These are phyloP conservation scores for Mylabris phalerata DNA, from an alignment of 1,140 invertebrate species.

Conservation along the genomic window DNA sequence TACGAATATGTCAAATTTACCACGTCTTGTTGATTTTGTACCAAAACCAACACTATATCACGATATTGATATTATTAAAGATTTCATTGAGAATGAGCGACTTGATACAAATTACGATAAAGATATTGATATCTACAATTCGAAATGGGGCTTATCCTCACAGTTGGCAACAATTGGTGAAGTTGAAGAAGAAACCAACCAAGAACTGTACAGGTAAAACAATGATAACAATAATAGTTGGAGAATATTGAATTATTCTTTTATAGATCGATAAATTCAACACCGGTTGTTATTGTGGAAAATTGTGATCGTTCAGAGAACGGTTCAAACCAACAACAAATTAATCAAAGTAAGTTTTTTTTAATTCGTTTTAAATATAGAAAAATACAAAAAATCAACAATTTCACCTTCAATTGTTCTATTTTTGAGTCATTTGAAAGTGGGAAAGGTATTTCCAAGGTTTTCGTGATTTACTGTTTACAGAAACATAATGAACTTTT, in stretches of 20 bases:
- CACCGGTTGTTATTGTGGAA: conserved; percentile 23
- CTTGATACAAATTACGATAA: conserved; percentile 29
- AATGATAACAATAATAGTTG: no score
- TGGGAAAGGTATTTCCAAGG: conserved; percentile 10
- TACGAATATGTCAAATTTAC: conserved; percentile 42
- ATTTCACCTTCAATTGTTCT: not conserved
- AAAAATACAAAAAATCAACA: no score
- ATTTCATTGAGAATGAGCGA: conserved; percentile 37
- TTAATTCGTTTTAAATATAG: no score
- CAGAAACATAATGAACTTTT: not conserved
- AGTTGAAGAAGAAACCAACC: conserved; percentile 50
- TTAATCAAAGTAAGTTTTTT: no score
- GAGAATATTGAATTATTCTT: no score
- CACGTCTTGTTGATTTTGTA: conserved; percentile 60
- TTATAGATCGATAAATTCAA: conserved; percentile 2
- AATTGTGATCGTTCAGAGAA: not conserved
- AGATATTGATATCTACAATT: conserved; percentile 28
- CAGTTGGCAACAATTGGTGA: conserved; percentile 59
- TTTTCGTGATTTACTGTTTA: conserved; percentile 1
- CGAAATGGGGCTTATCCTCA: conserved; percentile 34
- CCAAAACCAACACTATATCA: conserved; percentile 46
- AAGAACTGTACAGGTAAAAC: not conserved
- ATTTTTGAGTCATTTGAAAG: conserved; percentile 10
- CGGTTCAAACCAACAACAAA: no score
- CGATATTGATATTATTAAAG: conserved; percentile 28